Evolutionary conservation across 2,888 invertebrate species (phyloP).

Genomic region (Phrixothrix hirtus): DNA sequence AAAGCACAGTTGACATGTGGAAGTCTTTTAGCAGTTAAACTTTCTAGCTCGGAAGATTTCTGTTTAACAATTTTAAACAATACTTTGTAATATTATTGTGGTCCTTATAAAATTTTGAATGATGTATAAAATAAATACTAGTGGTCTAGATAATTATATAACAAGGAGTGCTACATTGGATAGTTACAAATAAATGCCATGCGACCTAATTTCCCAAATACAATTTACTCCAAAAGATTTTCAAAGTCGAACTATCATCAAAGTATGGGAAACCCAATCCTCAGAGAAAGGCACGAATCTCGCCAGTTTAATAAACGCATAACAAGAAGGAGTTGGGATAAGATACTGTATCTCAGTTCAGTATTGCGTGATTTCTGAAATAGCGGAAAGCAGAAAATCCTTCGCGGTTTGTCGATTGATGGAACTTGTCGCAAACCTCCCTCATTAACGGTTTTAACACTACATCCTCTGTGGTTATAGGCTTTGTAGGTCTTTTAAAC

Average conservation of each 20-base stretch:
- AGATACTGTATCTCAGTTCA: slow-evolving; percentile 9
- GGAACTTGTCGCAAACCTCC: slow-evolving; percentile 32
- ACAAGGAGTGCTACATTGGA: background rate
- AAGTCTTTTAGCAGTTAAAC: too few species aligned
- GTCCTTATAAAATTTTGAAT: too few species aligned
- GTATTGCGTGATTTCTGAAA: slow-evolving; percentile 18
- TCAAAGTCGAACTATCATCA: slow-evolving; percentile 20
- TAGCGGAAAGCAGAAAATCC: slow-evolving; percentile 15
- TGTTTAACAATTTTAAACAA: too few species aligned
- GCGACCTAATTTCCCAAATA: slow-evolving; percentile 12
- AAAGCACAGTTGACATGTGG: too few species aligned
- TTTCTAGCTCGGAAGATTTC: too few species aligned
- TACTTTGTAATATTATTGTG: too few species aligned
- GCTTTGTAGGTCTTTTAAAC: slow-evolving; percentile 19
- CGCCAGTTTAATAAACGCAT: slow-evolving; percentile 17
- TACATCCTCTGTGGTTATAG: slow-evolving; percentile 16
- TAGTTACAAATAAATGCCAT: slow-evolving; percentile 5
- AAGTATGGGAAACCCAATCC: slow-evolving; percentile 6
- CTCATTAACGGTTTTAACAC: slow-evolving; percentile 23
- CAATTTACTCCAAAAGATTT: slow-evolving; percentile 19
- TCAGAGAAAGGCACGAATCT: slow-evolving; percentile 13
- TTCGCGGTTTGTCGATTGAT: slow-evolving; percentile 32
- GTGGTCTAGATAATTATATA: too few species aligned
- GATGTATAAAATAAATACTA: too few species aligned
- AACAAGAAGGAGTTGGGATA: slow-evolving; percentile 12